Base-by-base conservation (phyloP, 1,140 invertebrate genomes). In the Diorhabda sublineata region DNA sequence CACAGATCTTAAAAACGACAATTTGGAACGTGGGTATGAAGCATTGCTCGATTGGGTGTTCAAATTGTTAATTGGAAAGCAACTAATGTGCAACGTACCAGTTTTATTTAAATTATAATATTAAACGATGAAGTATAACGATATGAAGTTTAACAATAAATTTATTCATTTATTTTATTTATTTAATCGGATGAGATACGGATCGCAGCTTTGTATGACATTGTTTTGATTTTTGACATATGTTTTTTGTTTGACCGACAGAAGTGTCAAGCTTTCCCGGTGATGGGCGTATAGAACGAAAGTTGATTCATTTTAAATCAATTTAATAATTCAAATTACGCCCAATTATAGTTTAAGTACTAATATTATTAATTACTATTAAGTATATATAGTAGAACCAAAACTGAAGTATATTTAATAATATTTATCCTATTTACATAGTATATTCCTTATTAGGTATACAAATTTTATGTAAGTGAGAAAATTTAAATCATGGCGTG, bases 401-500 rank as follows among this genome's bases (percentile, higher is more conserved):
- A 26, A 26, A 26, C 26, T 26, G 26, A 26, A 26, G 26, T 26
- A 26, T 26, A 26, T 26, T 26, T 26, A 26, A 26, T 26, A 26
- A 26, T 26, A 26, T 26, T 26, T 26, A 52, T 52, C 6, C 47
- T 52, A 8, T 52, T 52, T 52, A 52, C 6, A 2, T 52, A 52
- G 47, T 52, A 8, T 52, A 52, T 52, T 52, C 47, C 47, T 8
- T 52, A 52, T 52, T 52, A 52, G 47, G 47, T n/a, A 8, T 52
- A 52, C n/a, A 52, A n/a, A 52, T 52, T 52, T 52, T 52, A 52
- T 52, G 47, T 52, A n/a, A 52, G 47, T 52, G 47, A 52, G 47
- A 8, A 52, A 52, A 11, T 60, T 7, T 9, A 60, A 60, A 60
- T 42, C 59, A 95, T 94, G 92, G 92, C 93, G 82, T 97, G 94